A percentile compares a stretch with the other conserved stretches of the same genome.
These are phyloP conservation scores for Spatula versicolor DNA, from an alignment of 2,797 vertebrate genomes.

Conservation along the genomic window DNA sequence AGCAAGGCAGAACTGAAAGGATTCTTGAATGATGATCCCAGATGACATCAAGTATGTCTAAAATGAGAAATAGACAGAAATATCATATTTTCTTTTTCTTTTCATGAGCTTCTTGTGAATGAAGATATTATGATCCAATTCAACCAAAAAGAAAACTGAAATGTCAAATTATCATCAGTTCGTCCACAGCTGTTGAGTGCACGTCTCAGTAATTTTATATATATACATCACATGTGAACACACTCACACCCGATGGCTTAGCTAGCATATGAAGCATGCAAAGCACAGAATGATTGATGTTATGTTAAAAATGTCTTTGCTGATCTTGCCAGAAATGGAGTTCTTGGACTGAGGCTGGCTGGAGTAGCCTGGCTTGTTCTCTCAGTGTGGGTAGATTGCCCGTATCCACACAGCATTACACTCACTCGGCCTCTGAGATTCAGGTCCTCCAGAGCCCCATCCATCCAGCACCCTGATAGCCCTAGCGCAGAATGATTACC, in stretches of 20 bases:
- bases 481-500: neutral
- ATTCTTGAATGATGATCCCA: neutral
- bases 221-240: neutral
- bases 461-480: neutral
- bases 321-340: neutral
- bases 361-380: neutral
- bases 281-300: neutral
- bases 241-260: neutral
- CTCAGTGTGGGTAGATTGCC: rapidly evolving
- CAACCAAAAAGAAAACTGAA: neutral
- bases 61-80: neutral
- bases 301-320: neutral
- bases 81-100: neutral
- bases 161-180: neutral
- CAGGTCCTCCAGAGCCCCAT: neutral
- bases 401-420: neutral
- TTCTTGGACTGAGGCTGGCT: neutral
- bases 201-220: neutral
- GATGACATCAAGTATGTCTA: neutral
- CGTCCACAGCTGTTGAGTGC: neutral
- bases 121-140: neutral
- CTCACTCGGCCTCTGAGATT: neutral
- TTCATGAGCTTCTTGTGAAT: neutral
- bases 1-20: neutral
- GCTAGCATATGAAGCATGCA: neutral